Conservation (phyloP, 2,797 vertebrate species). For the Podarcis siculus region DNA sequence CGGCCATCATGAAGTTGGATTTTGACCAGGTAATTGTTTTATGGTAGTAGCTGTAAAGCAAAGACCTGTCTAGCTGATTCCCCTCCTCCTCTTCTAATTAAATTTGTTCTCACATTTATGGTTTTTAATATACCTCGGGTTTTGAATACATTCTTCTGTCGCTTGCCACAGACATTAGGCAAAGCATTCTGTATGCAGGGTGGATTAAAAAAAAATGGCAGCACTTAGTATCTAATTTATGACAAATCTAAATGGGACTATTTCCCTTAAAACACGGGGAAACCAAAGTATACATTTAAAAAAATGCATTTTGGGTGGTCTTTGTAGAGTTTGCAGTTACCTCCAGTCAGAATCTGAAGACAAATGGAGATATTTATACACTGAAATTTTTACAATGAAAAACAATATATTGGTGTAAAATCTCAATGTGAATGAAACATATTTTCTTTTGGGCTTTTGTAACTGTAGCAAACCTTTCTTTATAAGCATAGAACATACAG, state of each 20-base stretch:
- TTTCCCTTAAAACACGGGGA: background rate
- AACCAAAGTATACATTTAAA: background rate
- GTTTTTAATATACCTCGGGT: conserved; percentile 28
- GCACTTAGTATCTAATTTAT: background rate
- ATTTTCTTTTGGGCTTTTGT: too few species aligned
- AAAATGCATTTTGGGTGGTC: background rate
- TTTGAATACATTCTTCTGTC: conserved; percentile 44
- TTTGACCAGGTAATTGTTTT: conserved; percentile 98
- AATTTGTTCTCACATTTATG: conserved; percentile 27
- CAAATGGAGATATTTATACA: background rate
- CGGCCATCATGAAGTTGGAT: conserved; percentile 97
- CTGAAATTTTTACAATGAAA: too few species aligned
- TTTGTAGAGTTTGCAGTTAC: background rate
- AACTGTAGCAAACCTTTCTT: too few species aligned
- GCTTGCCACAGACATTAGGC: background rate
- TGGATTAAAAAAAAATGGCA: background rate
- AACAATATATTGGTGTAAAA: too few species aligned
- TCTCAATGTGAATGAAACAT: too few species aligned
- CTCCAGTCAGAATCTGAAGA: background rate
- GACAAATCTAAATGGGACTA: background rate
- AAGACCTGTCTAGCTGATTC: conserved; percentile 59
- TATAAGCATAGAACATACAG: too few species aligned
- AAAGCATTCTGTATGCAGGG: background rate
- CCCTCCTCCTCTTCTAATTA: conserved; percentile 62
- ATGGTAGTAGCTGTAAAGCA: conserved; percentile 75